phyloP scores from a whole-genome alignment of 2,888 invertebrate species.

The Oscheius sp. region DNA sequence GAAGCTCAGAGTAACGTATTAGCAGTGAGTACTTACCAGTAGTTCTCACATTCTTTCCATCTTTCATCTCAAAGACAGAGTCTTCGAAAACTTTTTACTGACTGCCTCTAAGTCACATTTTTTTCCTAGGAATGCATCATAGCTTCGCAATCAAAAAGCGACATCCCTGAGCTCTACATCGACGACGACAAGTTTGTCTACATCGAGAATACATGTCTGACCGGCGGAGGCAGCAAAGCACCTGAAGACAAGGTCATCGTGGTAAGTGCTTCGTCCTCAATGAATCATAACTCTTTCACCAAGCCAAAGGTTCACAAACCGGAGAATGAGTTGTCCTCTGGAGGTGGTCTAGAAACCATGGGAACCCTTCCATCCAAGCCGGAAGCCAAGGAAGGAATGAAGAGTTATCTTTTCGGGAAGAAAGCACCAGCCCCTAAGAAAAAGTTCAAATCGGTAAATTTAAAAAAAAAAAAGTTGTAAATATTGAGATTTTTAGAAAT shows the following conservation, averaged over 20 bases:
- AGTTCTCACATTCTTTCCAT: too few relatives aligned
- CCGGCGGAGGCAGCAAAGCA: conserved; percentile 39
- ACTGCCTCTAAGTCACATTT: too few relatives aligned
- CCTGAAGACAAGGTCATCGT: conserved; percentile 22
- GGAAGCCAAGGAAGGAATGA: not conserved
- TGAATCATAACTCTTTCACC: not conserved
- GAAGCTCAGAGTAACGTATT: too few relatives aligned
- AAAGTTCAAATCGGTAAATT: not conserved
- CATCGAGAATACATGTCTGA: conserved; percentile 56
- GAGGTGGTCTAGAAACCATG: not conserved
- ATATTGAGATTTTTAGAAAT: not conserved
- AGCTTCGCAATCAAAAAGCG: conserved; percentile 57
- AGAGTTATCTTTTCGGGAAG: conserved; percentile 9
- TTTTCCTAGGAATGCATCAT: conserved; percentile 59
- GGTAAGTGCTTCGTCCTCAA: conserved; percentile 8
- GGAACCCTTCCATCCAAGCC: conserved; percentile 9
- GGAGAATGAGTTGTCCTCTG: not conserved
- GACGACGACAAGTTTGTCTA: conserved; percentile 63
- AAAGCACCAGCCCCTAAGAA: not conserved
- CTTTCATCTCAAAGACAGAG: too few relatives aligned
- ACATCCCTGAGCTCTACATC: conserved; percentile 60
- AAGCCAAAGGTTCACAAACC: not conserved
- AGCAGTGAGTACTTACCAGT: too few relatives aligned
- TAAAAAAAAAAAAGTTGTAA: not conserved
- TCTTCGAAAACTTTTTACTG: too few relatives aligned